Conservation (phyloP, 2,888 invertebrate genomes). For the Drosophila hawaiiensis region DNA sequence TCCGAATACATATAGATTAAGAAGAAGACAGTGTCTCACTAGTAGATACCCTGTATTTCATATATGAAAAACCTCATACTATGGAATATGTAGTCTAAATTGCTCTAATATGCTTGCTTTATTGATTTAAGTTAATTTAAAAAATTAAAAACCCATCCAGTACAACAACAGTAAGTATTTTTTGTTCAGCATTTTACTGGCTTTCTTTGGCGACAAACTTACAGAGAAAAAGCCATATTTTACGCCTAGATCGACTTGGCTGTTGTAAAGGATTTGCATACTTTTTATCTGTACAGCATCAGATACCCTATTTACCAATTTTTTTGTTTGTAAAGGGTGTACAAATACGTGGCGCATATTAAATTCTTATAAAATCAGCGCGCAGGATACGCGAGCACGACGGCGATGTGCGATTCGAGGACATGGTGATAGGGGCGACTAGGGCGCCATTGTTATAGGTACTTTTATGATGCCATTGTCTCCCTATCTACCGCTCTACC, state of each 20-base stretch:
- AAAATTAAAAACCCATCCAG: not conserved
- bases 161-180: not conserved
- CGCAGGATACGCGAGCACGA: constrained; percentile 49
- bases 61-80: not conserved
- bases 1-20: constrained; percentile 53
- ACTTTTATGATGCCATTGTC: constrained; percentile 63
- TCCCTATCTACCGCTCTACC: constrained; percentile 10
- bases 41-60: not conserved
- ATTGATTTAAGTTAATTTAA: not conserved
- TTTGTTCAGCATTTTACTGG: no score
- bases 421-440: constrained; percentile 40
- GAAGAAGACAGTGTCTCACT: not conserved
- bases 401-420: constrained; percentile 41
- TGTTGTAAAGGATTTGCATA: not conserved
- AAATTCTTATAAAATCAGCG: constrained; percentile 76
- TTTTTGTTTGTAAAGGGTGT: not conserved
- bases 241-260: not conserved
- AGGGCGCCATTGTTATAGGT: constrained; percentile 67
- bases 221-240: not conserved
- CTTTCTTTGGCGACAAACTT: no score
- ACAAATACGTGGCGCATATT: constrained; percentile 71
- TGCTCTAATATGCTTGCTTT: not conserved
- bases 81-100: not conserved
- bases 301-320: not conserved
- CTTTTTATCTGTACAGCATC: not conserved